Conservation (phyloP, 2,113 vertebrate genomes). For the Anthoscopus minutus region DNA sequence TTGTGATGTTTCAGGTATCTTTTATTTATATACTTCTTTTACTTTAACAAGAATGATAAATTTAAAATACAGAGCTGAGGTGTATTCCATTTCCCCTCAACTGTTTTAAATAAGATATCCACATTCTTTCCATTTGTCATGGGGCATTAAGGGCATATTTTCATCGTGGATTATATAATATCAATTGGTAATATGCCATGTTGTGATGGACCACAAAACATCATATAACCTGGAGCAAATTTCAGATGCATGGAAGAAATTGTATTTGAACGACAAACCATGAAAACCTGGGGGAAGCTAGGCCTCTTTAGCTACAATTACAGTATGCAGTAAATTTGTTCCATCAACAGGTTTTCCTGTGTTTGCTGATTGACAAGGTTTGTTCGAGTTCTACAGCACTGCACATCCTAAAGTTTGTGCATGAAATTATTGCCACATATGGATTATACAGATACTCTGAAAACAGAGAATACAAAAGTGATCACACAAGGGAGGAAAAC, state of each 20-base stretch:
- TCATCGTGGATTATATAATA: background rate
- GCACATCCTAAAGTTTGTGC: background rate
- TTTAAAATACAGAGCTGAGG: background rate
- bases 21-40: background rate
- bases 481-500: background rate
- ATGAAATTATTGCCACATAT: background rate
- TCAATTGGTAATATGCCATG: background rate
- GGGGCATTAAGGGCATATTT: slow-evolving; percentile 8
- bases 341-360: slow-evolving; percentile 23
- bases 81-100: background rate
- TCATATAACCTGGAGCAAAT: slow-evolving; percentile 11
- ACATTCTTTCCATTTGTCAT: slow-evolving; percentile 9
- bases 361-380: slow-evolving; percentile 1
- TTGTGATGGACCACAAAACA: background rate
- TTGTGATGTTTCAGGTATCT: background rate
- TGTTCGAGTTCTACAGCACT: background rate
- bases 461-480: background rate
- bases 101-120: slow-evolving; percentile 10
- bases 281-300: slow-evolving; percentile 22
- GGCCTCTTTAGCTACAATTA: slow-evolving; percentile 29
- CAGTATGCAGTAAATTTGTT: slow-evolving; percentile 40
- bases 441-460: background rate
- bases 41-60: background rate
- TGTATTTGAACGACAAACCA: background rate
- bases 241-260: background rate